Evolutionary conservation across 2,113 vertebrate genomes (phyloP).

Genomic region (Psilopsiagon aurifrons): DNA sequence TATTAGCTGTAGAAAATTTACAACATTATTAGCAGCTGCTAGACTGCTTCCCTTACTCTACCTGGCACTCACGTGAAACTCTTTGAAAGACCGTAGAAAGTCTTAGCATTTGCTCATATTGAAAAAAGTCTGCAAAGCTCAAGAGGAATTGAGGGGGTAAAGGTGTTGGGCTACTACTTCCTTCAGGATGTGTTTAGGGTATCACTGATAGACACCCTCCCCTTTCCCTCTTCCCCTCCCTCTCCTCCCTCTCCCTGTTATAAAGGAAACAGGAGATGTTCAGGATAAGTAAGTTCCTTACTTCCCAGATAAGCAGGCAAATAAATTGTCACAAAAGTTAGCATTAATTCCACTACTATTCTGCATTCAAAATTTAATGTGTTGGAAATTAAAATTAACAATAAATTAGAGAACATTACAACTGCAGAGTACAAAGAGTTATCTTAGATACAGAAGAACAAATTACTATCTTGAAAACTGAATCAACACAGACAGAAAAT

Average conservation of each 20-base stretch:
- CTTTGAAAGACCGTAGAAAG: background rate
- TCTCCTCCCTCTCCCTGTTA: background rate
- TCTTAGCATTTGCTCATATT: background rate
- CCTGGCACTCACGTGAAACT: background rate
- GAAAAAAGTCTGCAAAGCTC: background rate
- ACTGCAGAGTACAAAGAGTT: background rate
- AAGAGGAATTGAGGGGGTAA: background rate
- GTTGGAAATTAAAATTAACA: background rate
- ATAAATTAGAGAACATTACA: background rate
- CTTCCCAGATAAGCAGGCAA: background rate
- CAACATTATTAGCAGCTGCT: background rate
- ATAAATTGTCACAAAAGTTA: background rate
- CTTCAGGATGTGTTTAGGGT: slow-evolving; percentile 4
- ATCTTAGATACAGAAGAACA: background rate
- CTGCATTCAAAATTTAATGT: background rate
- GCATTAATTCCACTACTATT: background rate
- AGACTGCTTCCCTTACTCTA: background rate
- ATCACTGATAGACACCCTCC: background rate
- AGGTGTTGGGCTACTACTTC: background rate
- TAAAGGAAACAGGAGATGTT: background rate
- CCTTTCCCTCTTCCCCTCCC: background rate
- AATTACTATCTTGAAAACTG: background rate
- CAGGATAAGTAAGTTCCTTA: background rate
- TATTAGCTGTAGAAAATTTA: background rate
- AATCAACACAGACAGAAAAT: background rate